A percentile compares a stretch with the other conserved stretches of the same genome.
Evolutionary conservation across 2,888 invertebrate species (phyloP).

Genomic region (Amblyjoppa proteus): DNA sequence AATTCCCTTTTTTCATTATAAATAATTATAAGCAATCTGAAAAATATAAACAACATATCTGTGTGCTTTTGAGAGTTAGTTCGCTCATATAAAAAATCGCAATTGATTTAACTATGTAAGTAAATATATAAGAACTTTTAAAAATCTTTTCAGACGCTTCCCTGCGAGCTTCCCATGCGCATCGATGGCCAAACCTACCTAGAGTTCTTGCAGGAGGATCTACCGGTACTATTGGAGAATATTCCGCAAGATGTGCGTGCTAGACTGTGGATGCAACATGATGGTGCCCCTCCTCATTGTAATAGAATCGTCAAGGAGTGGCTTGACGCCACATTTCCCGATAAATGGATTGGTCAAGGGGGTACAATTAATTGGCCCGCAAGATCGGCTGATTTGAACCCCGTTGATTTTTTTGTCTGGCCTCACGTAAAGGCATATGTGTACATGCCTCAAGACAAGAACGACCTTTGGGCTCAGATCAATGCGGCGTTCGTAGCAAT

Average conservation of each 20-base stretch:
- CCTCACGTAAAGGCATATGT: not conserved
- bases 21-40: no score
- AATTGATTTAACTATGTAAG: no score
- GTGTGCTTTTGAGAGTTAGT: no score
- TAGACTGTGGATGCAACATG: constrained; percentile 51
- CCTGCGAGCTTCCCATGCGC: no score
- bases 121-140: no score
- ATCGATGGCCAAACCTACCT: not conserved
- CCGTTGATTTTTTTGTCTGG: not conserved
- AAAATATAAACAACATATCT: no score
- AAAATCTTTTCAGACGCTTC: no score
- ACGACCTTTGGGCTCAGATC: not conserved
- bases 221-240: constrained; percentile 33
- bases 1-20: no score
- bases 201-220: constrained; percentile 29
- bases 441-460: not conserved
- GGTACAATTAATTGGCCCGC: not conserved
- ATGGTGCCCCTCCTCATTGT: constrained; percentile 44
- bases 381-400: constrained; percentile 1
- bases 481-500: not conserved
- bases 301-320: not conserved
- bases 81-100: no score
- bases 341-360: constrained; percentile 1
- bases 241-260: constrained; percentile 22
- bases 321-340: not conserved